These are phyloP conservation scores for Nasonia giraulti DNA, from an alignment of 1,140 invertebrate species.

Conservation along the genomic window DNA sequence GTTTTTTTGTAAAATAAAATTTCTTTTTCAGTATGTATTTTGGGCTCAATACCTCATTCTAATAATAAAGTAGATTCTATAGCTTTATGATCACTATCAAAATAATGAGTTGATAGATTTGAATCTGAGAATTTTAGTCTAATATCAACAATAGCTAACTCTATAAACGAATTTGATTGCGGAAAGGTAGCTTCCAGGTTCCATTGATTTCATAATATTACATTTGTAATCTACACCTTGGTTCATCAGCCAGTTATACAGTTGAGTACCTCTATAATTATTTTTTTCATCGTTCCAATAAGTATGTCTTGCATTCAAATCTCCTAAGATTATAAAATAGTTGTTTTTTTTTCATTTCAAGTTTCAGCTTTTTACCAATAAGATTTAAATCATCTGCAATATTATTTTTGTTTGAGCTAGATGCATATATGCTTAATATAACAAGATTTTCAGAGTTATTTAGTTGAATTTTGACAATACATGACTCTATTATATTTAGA, in stretches of 20 bases:
- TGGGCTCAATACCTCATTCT: background rate
- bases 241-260: constrained; percentile 32
- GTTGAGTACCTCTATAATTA: constrained; percentile 42
- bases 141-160: background rate
- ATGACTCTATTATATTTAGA: too few relatives aligned
- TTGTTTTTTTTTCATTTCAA: constrained; percentile 28
- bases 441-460: constrained; percentile 31
- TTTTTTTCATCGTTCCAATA: background rate
- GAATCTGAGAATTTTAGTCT: background rate
- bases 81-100: constrained; percentile 45
- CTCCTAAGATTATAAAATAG: constrained; percentile 44
- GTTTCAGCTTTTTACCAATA: constrained; percentile 39
- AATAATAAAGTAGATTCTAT: background rate
- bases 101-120: background rate
- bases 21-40: background rate
- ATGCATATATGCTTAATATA: constrained; percentile 43
- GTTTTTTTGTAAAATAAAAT: constrained; percentile 25
- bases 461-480: constrained; percentile 19
- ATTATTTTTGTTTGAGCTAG: constrained; percentile 21
- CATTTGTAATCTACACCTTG: too few relatives aligned
- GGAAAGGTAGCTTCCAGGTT: too few relatives aligned
- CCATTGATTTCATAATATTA: too few relatives aligned
- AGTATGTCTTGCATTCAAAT: constrained; percentile 44
- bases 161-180: background rate
- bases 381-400: constrained; percentile 39